phyloP scores from a whole-genome alignment of 1,140 invertebrate species.

The Drosophila saltans region DNA sequence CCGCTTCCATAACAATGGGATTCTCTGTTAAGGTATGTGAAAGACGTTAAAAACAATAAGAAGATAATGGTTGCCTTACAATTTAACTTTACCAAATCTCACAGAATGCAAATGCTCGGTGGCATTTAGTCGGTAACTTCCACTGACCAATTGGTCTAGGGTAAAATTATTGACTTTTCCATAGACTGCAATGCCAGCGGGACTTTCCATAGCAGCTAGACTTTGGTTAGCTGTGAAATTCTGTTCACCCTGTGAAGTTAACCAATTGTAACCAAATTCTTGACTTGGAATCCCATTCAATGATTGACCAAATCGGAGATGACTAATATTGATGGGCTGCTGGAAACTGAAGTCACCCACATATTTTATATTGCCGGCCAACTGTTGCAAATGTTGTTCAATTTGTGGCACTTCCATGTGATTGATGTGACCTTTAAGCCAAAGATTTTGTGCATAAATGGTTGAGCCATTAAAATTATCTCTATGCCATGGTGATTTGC shows the following conservation, averaged over 20 bases:
- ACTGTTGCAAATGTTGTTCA: slow-evolving; percentile 67
- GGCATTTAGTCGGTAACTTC: slow-evolving; percentile 82
- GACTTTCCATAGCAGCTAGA: slow-evolving; percentile 59
- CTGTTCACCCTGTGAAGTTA: slow-evolving; percentile 56
- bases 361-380: slow-evolving; percentile 77
- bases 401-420: slow-evolving; percentile 47
- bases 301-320: slow-evolving; percentile 51
- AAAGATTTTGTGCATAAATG: slow-evolving; percentile 80
- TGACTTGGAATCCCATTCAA: slow-evolving; percentile 67
- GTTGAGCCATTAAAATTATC: slow-evolving; percentile 61
- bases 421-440: slow-evolving; percentile 65
- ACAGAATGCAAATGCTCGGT: slow-evolving; percentile 68
- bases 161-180: slow-evolving; percentile 79
- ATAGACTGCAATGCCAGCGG: slow-evolving; percentile 50
- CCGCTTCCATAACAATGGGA: slow-evolving; percentile 62
- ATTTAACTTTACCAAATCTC: slow-evolving; percentile 63
- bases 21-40: slow-evolving; percentile 47
- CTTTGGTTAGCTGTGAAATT: slow-evolving; percentile 65
- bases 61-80: too few relatives aligned
- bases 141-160: slow-evolving; percentile 67
- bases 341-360: slow-evolving; percentile 77
- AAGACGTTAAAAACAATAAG: too few relatives aligned
- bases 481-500: slow-evolving; percentile 35
- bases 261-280: slow-evolving; percentile 65
- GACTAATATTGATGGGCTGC: slow-evolving; percentile 62